Conservation (phyloP, 2,797 vertebrate genomes). For the Graptemys geographica region DNA sequence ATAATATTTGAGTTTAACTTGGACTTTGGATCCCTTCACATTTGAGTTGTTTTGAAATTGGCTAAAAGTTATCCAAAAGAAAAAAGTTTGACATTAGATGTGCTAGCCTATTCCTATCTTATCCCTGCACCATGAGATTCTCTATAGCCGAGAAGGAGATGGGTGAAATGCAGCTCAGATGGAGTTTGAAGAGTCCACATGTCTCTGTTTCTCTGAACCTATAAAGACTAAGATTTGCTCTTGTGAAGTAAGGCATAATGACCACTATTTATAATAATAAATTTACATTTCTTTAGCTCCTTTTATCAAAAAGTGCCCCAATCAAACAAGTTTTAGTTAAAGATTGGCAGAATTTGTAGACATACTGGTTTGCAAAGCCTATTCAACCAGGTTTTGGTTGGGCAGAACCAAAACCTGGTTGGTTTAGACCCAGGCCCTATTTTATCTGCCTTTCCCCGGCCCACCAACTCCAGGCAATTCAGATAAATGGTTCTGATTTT, state of each 20-base stretch:
- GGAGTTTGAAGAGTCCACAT: background rate
- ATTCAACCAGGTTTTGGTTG: background rate
- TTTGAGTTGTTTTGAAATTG: slow-evolving; percentile 41
- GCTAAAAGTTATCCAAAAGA: slow-evolving; percentile 25
- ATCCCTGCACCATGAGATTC: background rate
- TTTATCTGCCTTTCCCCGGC: background rate
- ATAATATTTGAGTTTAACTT: slow-evolving; percentile 43
- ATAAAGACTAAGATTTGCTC: background rate
- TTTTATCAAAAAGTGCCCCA: background rate
- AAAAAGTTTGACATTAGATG: background rate
- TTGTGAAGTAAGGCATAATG: background rate
- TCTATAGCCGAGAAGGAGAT: background rate
- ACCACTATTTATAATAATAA: background rate
- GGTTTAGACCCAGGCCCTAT: background rate
- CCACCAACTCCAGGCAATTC: background rate
- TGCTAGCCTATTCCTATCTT: slow-evolving; percentile 31
- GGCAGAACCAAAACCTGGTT: background rate
- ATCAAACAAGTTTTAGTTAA: background rate
- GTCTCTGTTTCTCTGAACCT: background rate
- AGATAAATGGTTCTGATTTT: background rate
- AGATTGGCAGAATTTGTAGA: background rate
- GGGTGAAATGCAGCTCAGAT: background rate
- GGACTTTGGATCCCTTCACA: slow-evolving; percentile 29
- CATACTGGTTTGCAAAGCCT: background rate
- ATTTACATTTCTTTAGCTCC: background rate